Percentiles rank a stretch among this genome's conserved stretches.
phyloP scores from a whole-genome alignment of 2,113 vertebrate species.

The Taurulus bubalis region DNA sequence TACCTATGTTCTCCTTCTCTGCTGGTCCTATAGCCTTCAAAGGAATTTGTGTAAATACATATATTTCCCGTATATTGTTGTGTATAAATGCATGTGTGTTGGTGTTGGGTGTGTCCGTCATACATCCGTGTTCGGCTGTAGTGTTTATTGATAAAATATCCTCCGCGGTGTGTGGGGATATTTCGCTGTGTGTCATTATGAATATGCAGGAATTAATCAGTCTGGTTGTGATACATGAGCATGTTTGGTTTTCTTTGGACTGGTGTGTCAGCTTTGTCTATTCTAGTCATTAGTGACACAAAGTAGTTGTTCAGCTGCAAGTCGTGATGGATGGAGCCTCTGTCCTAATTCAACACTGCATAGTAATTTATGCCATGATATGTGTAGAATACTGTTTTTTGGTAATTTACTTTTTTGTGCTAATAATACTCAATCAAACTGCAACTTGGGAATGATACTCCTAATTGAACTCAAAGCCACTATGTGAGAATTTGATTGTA shows the following conservation, averaged over 20 bases:
- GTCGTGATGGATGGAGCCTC: not conserved
- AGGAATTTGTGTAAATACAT: constrained; percentile 1
- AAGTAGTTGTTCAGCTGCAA: not conserved
- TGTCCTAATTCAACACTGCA: not conserved
- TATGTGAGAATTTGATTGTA: not conserved
- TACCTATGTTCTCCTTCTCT: constrained; percentile 29
- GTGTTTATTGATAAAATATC: constrained; percentile 6
- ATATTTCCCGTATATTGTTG: not conserved
- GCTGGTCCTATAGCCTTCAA: not conserved
- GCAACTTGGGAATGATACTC: too few species aligned
- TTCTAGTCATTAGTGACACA: not conserved
- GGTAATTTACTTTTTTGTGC: not conserved
- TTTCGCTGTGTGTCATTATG: not conserved
- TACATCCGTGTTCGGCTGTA: not conserved
- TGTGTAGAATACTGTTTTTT: not conserved
- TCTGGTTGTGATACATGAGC: constrained; percentile 6
- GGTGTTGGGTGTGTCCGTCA: not conserved
- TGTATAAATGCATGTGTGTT: constrained; percentile 22
- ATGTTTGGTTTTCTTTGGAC: constrained; percentile 34
- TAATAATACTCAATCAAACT: not conserved
- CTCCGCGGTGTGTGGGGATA: constrained; percentile 2
- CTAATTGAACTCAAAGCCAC: too few species aligned
- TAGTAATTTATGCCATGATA: not conserved
- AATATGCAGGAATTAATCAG: not conserved
- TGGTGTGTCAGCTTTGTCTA: constrained; percentile 4